Evolutionary conservation across 2,113 vertebrate species (phyloP).

Genomic region (Cyanoderma ruficeps): DNA sequence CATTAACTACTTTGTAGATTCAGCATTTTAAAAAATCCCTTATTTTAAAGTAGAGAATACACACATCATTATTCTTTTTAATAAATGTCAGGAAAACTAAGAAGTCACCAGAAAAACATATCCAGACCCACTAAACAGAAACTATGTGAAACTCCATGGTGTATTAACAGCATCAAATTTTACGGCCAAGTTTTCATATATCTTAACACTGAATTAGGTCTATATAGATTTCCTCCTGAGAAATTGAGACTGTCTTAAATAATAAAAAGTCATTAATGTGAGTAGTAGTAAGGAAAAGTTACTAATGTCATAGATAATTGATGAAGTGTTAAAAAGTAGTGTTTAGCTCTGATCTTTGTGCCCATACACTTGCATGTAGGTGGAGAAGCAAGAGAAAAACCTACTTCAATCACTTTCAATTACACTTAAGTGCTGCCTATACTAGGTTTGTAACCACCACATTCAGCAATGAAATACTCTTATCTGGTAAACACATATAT

Average conservation of each 20-base stretch:
- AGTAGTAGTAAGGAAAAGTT: not conserved
- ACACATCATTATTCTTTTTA: not conserved
- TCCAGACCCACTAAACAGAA: not conserved
- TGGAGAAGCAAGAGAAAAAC: not conserved
- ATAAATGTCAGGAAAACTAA: too few relatives aligned
- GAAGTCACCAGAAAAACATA: not conserved
- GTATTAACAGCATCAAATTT: not conserved
- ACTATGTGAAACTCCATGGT: not conserved
- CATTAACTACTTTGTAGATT: not conserved
- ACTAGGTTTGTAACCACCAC: not conserved
- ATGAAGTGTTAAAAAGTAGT: not conserved
- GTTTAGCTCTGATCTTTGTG: not conserved
- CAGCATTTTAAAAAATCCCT: not conserved
- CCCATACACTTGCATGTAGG: not conserved
- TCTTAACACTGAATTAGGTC: not conserved
- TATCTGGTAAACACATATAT: not conserved
- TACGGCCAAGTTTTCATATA: not conserved
- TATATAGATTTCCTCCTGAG: not conserved
- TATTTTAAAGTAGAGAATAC: not conserved
- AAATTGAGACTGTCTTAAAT: not conserved
- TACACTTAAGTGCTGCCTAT: not conserved
- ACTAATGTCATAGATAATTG: not conserved
- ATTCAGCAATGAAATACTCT: not conserved
- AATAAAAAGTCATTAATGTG: not conserved
- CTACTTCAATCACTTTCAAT: not conserved